phyloP scores from a whole-genome alignment of 2,888 invertebrate species.

The Ophonus ardosiacus region DNA sequence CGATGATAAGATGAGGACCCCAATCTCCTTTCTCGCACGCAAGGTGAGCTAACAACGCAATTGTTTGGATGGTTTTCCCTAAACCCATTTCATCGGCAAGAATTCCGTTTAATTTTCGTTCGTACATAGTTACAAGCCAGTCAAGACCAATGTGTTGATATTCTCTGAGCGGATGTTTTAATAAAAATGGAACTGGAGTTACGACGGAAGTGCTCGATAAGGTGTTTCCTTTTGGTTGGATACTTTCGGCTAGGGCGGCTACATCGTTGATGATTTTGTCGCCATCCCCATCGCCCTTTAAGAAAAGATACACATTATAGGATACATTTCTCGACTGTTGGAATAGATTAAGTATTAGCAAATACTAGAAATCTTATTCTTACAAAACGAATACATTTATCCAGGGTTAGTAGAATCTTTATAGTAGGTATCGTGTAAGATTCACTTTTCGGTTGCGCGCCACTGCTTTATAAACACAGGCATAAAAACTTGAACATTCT shows the following conservation, averaged over 20 bases:
- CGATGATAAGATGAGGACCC: slow-evolving; percentile 99
- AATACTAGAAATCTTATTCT: too few relatives aligned
- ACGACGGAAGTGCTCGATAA: slow-evolving; percentile 96
- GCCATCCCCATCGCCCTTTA: slow-evolving; percentile 79
- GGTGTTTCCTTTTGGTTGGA: slow-evolving; percentile 99
- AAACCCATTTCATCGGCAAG: slow-evolving; percentile 98
- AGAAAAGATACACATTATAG: slow-evolving; percentile 28
- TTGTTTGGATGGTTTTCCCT: slow-evolving; percentile 98
- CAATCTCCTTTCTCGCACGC: slow-evolving; percentile 97
- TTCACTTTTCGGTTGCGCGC: too few relatives aligned
- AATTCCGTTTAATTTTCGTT: slow-evolving; percentile 96
- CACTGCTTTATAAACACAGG: too few relatives aligned
- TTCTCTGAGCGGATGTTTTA: slow-evolving; percentile 93
- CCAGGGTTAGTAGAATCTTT: too few relatives aligned
- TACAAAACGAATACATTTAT: too few relatives aligned
- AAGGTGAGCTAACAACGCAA: slow-evolving; percentile 94
- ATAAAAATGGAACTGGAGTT: slow-evolving; percentile 94
- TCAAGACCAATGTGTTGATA: slow-evolving; percentile 98
- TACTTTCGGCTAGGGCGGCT: slow-evolving; percentile 94
- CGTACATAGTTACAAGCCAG: slow-evolving; percentile 98
- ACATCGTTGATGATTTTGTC: slow-evolving; percentile 91
- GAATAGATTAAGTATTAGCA: too few relatives aligned
- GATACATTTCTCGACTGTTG: neutral
- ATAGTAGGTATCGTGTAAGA: too few relatives aligned
- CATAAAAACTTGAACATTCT: too few relatives aligned